A percentile compares a stretch with the other conserved stretches of the same genome.
phyloP scores from a whole-genome alignment of 1,140 invertebrate species.

The Chlorops oryzae region DNA sequence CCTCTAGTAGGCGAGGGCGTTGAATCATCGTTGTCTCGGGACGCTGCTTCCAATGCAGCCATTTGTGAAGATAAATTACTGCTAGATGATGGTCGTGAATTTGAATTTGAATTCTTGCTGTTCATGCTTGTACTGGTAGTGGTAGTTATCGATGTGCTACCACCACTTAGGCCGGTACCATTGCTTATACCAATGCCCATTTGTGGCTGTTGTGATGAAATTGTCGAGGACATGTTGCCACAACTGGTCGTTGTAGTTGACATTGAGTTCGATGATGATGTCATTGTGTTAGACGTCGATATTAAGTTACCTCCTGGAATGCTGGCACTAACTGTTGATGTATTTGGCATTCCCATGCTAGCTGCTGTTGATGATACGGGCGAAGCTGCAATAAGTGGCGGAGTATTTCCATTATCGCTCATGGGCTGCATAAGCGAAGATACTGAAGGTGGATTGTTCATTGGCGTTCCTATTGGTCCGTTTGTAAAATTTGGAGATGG shows the following conservation, averaged over 20 bases:
- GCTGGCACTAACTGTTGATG: constrained; percentile 26
- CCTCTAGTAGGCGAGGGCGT: constrained; percentile 61
- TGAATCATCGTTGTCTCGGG: constrained; percentile 60
- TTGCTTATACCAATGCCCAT: constrained; percentile 13
- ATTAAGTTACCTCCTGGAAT: constrained; percentile 12
- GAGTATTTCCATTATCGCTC: constrained; percentile 33
- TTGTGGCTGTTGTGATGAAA: constrained; percentile 18
- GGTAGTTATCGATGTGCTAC: constrained; percentile 15
- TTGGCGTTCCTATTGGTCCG: constrained; percentile 49
- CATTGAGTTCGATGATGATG: constrained; percentile 27
- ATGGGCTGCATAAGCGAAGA: constrained; percentile 46
- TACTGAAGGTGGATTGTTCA: constrained; percentile 51
- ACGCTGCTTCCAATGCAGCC: constrained; percentile 61
- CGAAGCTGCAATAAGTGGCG: constrained; percentile 34
- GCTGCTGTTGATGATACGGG: constrained; percentile 33
- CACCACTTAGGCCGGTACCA: constrained; percentile 6
- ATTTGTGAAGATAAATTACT: constrained; percentile 62
- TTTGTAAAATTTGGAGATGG: constrained; percentile 49
- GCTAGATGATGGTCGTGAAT: constrained; percentile 28
- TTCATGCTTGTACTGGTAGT: constrained; percentile 12
- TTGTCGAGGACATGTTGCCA: constrained; percentile 5
- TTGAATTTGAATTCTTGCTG: too few relatives aligned
- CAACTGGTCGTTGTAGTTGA: constrained; percentile 24
- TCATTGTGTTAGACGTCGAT: constrained; percentile 20
- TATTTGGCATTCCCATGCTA: too few relatives aligned